Conservation (phyloP, 2,113 vertebrate genomes). For the Axis porcinus region DNA sequence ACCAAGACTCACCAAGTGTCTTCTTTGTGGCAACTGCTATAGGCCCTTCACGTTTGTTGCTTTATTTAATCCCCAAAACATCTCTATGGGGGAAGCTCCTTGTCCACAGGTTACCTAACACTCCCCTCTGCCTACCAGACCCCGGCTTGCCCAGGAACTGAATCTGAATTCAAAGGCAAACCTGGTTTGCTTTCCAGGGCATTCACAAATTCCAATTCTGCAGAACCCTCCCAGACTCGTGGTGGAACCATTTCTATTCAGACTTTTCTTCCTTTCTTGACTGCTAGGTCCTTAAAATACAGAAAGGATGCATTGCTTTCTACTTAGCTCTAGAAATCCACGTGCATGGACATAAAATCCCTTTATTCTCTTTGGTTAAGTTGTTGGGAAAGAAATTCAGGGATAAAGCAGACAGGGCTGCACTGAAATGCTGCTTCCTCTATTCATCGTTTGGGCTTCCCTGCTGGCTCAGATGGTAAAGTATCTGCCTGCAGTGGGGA, state of each 20-base stretch:
- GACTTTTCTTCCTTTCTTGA: neutral
- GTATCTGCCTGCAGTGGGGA: neutral
- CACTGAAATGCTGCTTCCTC: neutral
- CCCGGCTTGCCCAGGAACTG: neutral
- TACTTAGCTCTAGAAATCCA: neutral
- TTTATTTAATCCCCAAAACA: neutral
- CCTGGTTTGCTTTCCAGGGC: too few species aligned
- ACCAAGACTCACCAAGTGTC: neutral
- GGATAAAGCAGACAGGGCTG: neutral
- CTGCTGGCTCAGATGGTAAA: neutral
- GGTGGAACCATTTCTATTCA: neutral
- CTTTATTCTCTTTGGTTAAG: neutral
- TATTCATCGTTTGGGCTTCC: neutral
- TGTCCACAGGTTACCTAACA: neutral
- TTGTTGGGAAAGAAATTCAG: neutral
- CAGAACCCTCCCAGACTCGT: neutral
- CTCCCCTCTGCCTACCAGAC: fast-evolving
- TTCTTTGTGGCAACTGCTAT: neutral
- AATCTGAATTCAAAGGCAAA: neutral
- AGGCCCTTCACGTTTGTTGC: neutral
- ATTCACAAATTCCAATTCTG: neutral
- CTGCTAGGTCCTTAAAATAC: neutral
- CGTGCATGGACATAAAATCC: neutral
- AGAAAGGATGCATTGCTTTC: neutral
- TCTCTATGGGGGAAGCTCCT: neutral